A percentile compares a stretch with the other conserved stretches of the same genome.
Evolutionary conservation across 2,113 vertebrate genomes (phyloP).

Genomic region (Atlantisia rogersi): DNA sequence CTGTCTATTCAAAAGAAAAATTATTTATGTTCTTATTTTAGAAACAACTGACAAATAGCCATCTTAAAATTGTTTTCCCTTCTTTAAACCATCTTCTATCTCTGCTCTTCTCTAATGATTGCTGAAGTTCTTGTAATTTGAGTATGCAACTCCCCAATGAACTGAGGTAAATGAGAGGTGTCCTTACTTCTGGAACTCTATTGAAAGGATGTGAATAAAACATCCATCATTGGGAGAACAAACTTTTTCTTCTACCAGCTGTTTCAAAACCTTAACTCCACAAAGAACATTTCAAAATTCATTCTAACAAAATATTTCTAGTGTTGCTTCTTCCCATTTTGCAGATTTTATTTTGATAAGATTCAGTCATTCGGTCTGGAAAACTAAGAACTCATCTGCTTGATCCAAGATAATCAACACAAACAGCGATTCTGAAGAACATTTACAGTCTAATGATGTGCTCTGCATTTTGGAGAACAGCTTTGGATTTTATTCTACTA

Average conservation of each 20-base stretch:
- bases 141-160: neutral
- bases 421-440: neutral
- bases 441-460: neutral
- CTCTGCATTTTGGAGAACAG: neutral
- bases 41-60: neutral
- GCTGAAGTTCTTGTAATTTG: neutral
- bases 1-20: neutral
- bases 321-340: neutral
- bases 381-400: neutral
- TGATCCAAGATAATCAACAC: neutral
- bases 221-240: neutral
- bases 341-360: neutral
- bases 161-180: neutral
- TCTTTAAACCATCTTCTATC: neutral
- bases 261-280: slow-evolving; percentile 9
- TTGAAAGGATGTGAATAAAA: slow-evolving; percentile 19
- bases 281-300: slow-evolving; percentile 3
- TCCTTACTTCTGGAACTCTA: neutral
- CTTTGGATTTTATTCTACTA: neutral
- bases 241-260: neutral
- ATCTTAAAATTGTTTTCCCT: neutral
- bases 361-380: neutral
- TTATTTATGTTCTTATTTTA: neutral
- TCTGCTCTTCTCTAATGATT: neutral
- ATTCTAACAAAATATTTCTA: neutral